phyloP scores from a whole-genome alignment of 2,888 invertebrate species.

The Zele albiditarsus region DNA sequence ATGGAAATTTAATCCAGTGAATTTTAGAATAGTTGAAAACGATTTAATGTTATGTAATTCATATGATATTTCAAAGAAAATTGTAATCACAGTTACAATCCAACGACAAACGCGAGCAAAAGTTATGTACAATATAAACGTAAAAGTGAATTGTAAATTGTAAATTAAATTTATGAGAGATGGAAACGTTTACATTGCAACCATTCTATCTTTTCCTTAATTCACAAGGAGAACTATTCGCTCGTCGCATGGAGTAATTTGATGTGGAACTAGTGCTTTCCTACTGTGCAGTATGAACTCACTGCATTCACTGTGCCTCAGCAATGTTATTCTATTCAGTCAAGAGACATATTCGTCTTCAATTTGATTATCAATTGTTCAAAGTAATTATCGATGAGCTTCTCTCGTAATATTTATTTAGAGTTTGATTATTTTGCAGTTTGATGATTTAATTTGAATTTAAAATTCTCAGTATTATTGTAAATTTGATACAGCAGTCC shows the following conservation, averaged over 20 bases:
- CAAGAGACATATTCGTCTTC: neutral
- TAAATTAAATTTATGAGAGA: neutral
- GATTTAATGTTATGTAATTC: neutral
- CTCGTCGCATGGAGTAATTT: neutral
- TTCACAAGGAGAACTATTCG: neutral
- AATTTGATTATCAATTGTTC: neutral
- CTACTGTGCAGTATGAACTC: neutral
- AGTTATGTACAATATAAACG: slow-evolving; percentile 6
- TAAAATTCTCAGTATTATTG: too few relatives aligned
- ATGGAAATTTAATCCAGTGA: neutral
- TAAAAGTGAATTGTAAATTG: slow-evolving; percentile 13
- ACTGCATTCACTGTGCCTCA: neutral
- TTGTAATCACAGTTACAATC: neutral
- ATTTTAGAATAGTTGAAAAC: neutral
- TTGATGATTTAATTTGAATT: too few relatives aligned
- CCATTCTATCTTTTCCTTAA: neutral
- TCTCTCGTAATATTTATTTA: neutral
- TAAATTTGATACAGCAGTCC: too few relatives aligned
- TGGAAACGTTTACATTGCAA: neutral
- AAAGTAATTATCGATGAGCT: neutral
- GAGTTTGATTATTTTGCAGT: too few relatives aligned
- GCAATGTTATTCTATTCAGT: neutral
- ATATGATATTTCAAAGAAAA: neutral
- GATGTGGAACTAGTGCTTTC: neutral
- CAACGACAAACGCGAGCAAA: neutral